Base-by-base conservation (phyloP, 2,888 invertebrate genomes). In the Charanyca ferruginea region DNA sequence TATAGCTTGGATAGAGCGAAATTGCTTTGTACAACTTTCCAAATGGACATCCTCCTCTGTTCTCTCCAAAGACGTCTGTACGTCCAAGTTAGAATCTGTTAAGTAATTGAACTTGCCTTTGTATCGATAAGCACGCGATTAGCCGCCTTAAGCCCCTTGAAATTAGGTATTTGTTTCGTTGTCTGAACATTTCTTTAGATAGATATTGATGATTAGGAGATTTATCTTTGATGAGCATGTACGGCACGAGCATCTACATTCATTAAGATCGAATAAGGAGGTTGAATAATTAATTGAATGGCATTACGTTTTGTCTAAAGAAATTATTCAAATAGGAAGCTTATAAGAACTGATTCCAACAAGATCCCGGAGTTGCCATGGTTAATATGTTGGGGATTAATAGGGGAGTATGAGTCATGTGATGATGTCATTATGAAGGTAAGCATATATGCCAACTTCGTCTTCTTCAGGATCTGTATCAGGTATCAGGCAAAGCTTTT, bases 31-130 rank as follows among this genome's bases (percentile, higher is more conserved):
- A 45, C 75, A 84, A 83, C 77, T 82, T 84, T 76, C 76, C 57
- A 83, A 84, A 84, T 83, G 85, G 83, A 81, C 85, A 85, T 83
- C 83, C 73, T 58, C 57, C 55, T 45, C 51, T 61, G 62, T 64
- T 68, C 71, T 20, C 32, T 73, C 74, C 83, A 83, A 84, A 83
- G 85, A 80, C 75, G 65, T 73, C 38, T 63, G 70, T 80, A 78
- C 79, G 73, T 74, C 69, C 54, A 81, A 84, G 73, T 83, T 82
- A 77, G 76, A 75, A 79, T 80, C 81, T 80, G 76, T 81, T 85
- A 84, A 85, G 86, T 85, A 85, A 85, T 85, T 85, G 85, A 82
- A 80, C 73, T 65, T 52, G 66, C 66, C 79, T 83, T 83, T 83
- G 83, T 83, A 44, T 65, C 54, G 58, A 77, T 79, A 66, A 79